Evolutionary conservation across 2,797 vertebrate genomes (phyloP), one percentile per base, ranked within the genome.

Genomic region (Tangara arthus): DNA sequence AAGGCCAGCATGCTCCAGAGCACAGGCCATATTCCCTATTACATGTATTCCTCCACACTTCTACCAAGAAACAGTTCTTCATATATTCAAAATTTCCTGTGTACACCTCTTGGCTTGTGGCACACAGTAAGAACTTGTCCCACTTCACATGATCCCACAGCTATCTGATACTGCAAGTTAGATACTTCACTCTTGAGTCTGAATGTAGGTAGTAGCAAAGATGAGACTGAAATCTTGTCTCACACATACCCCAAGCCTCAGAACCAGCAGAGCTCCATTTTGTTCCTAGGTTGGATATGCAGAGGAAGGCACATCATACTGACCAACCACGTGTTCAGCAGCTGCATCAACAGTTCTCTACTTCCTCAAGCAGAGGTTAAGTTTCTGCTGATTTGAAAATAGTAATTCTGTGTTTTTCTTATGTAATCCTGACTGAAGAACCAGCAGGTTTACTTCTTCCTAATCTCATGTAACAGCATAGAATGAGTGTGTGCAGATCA

Each of bases 261-360:
- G 42, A 68, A 79, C 53, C 59, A 47, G 16, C 1, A 46, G 2
- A 44, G 20, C 30, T 90, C 53, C 18, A 4, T 69, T 82, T 55
- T 59, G 26, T 42, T 30, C 0, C 0, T 6, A 60, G 41, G 63
- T 41, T 75, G 34, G 28, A 44, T 1, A 5, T 41, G 41, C 73
- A 70, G 65, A 66, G 60, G 53, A 81, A 64, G 34, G 35, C 7
- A 8, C 3, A 35, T 34, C 27, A 9, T 10, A 17, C 8, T 27
- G 21, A 34, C 63, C 79, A 85, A 21, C 27, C 83, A 50, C 7
- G 2, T 1, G 8, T 20, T 66, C 59, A 82, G 46, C 63, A 80
- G 47, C n/a, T 78, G 52, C 47, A 64, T 70, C 37, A 42, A 26
- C 32, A 72, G 41, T 56, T 64, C 65, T 66, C 17, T 32, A 2